Conservation (phyloP, 2,113 vertebrate species). For the Piprites chloris region DNA sequence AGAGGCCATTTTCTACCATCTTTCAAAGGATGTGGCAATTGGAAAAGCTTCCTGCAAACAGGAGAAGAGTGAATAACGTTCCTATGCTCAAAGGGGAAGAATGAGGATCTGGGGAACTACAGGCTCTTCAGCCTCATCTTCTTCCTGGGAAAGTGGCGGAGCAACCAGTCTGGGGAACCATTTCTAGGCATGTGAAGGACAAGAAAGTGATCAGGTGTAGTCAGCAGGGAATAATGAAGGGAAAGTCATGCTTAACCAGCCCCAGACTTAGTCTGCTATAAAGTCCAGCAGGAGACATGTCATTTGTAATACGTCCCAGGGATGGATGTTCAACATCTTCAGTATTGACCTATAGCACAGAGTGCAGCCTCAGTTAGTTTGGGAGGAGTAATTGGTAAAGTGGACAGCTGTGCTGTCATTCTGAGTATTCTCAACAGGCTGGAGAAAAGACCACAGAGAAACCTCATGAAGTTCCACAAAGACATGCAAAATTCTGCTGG, state of each 20-base stretch:
- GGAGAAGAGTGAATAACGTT: background rate
- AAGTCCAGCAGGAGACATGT: background rate
- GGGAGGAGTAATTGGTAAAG: background rate
- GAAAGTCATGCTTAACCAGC: background rate
- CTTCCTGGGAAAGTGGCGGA: background rate
- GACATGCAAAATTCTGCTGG: background rate
- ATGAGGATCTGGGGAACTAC: background rate
- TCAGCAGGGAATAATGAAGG: background rate
- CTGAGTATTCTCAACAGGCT: background rate
- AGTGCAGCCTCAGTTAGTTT: background rate
- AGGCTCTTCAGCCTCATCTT: background rate
- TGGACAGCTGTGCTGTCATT: background rate
- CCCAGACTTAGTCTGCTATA: background rate
- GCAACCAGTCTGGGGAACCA: background rate
- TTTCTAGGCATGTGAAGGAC: background rate
- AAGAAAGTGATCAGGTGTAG: background rate
- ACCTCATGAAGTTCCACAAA: background rate
- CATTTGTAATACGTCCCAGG: background rate
- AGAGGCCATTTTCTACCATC: background rate
- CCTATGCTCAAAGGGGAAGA: background rate
- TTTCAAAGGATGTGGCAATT: background rate
- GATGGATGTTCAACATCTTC: background rate
- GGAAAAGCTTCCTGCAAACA: background rate
- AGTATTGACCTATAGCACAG: accelerated
- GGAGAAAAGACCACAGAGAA: background rate